Percentiles rank a stretch among this genome's conserved stretches.
phyloP scores from a whole-genome alignment of 2,797 vertebrate genomes.

The Brotula barbata region DNA sequence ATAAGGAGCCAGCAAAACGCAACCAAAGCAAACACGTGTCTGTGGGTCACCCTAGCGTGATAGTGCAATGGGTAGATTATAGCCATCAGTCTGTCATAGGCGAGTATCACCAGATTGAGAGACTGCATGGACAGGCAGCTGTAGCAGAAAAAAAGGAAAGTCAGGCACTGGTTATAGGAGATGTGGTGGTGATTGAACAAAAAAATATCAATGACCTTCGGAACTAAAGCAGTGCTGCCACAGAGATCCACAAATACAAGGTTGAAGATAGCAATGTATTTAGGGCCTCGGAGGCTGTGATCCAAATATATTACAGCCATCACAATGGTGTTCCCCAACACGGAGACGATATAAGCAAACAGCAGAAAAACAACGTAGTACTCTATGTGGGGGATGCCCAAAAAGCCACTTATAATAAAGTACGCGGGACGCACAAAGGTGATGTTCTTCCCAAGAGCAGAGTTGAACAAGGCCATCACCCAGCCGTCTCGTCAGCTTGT shows the following conservation, averaged over 20 bases:
- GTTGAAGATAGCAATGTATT: conserved; percentile 63
- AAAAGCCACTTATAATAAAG: conserved; percentile 57
- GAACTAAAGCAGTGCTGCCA: conserved; percentile 49
- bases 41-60: conserved; percentile 49
- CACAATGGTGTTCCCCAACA: conserved; percentile 54
- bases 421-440: conserved; percentile 55
- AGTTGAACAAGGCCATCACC: conserved; percentile 53
- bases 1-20: conserved; percentile 35
- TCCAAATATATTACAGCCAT: conserved; percentile 58
- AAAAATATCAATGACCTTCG: conserved; percentile 61
- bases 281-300: conserved; percentile 51
- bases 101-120: conserved; percentile 54
- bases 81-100: conserved; percentile 67
- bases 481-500: neutral
- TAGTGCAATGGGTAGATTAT: conserved; percentile 69
- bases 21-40: conserved; percentile 52
- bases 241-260: conserved; percentile 57
- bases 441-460: conserved; percentile 55
- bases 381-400: conserved; percentile 38
- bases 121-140: conserved; percentile 53
- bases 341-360: conserved; percentile 48
- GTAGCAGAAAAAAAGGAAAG: conserved; percentile 53
- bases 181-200: conserved; percentile 37
- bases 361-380: conserved; percentile 61
- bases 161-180: conserved; percentile 44